Evolutionary conservation across 2,888 invertebrate genomes (phyloP), one percentile per base, ranked within the genome.

Genomic region (Ptilodon capucinus): DNA sequence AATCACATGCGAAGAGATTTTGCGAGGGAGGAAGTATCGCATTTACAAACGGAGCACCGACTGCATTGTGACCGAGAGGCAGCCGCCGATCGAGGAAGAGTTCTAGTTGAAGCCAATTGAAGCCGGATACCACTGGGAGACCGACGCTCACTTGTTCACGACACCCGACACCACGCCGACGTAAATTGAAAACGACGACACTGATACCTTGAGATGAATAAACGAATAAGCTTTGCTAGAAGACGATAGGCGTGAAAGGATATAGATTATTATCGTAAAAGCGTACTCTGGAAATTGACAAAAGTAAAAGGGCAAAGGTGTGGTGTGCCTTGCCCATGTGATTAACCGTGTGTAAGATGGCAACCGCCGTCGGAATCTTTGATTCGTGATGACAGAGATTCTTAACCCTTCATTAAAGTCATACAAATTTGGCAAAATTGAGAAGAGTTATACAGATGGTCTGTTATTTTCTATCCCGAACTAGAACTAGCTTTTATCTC

Each of bases 11-110:
- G 81, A 73, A 83, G 75, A 78, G 77, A 79, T 79, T 83, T 74
- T 73, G 78, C 76, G 71, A 76, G 74, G 81, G 76, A 86, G 91
- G 91, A 91, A 91, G 91, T 91, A 91, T 91, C 91, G 82, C 86
- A 79, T 91, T 87, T 87, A 87, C 91, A 91, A 75, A 88, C 80
- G 85, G 71, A 64, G 76, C 73, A 79, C 91, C 91, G 91, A 81
- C 81, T 80, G 82, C 79, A 86, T 86, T 89, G 86, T 84, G 74
- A 71, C 66, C 68, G 65, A 68, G 42, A 40, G 49, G 23, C 53
- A 54, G 48, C 57, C 62, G 46, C 46, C 57, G 40, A 51, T 54
- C 40, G 35, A 51, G 62, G 70, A 75, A 72, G 67, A 71, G 71
- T 79, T 69, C 76, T 79, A 81, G 79, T 70, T 51, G 71, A 73